These are phyloP conservation scores for Meteorus cinctellus DNA, from an alignment of 2,888 invertebrate genomes.

Conservation along the genomic window DNA sequence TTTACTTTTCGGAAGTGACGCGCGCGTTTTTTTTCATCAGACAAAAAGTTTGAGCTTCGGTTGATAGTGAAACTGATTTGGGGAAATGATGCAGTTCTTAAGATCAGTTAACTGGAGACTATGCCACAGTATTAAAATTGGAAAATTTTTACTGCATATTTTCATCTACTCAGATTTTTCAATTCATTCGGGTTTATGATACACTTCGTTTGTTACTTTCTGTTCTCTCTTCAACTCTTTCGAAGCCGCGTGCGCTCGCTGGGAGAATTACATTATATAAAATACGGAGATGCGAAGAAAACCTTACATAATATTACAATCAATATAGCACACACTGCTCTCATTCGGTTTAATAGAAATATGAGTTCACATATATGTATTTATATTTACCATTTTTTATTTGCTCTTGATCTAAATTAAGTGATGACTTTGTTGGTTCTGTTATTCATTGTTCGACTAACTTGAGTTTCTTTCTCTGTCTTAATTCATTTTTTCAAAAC, in stretches of 20 bases:
- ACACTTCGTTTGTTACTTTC: neutral
- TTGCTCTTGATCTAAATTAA: neutral
- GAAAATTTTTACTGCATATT: neutral
- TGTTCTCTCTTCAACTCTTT: neutral
- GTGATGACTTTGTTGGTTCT: neutral
- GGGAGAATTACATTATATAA: neutral
- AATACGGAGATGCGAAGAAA: neutral
- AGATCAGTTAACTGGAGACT: neutral
- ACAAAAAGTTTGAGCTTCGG: neutral
- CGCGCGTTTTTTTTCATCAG: constrained; percentile 14
- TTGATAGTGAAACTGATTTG: neutral
- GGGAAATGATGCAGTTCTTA: neutral
- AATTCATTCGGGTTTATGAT: neutral
- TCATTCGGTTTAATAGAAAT: neutral
- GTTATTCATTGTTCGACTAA: neutral
- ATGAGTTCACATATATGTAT: neutral
- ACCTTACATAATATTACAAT: constrained; percentile 10
- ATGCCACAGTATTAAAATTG: neutral
- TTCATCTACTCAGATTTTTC: neutral
- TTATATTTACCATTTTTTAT: neutral
- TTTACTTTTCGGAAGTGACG: constrained; percentile 9
- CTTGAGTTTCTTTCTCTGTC: neutral
- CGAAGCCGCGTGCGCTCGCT: neutral
- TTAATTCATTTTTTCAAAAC: no score
- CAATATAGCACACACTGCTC: neutral